A percentile compares a stretch with the other conserved stretches of the same genome.
These are phyloP conservation scores for Rhinogobio ventralis DNA, from an alignment of 2,797 vertebrate species.

Conservation along the genomic window DNA sequence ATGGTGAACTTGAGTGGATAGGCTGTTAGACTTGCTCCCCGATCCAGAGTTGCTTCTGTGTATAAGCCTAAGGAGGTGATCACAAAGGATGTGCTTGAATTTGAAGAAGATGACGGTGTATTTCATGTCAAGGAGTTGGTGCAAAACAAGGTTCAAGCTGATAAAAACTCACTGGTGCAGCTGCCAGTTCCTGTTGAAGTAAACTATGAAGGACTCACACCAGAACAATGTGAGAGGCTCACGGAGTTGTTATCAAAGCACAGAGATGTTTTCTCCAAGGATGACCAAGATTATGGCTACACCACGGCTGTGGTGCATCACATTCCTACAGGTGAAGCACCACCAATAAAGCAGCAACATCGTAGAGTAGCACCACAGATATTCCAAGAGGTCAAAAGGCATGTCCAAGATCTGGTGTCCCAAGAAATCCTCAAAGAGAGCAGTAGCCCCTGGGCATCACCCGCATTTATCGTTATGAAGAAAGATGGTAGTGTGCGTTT, in stretches of 20 bases:
- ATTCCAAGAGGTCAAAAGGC: neutral
- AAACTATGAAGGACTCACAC: conserved; percentile 4
- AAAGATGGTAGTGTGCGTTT: neutral
- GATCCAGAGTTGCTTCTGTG: conserved; percentile 20
- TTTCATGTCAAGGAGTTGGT: conserved; percentile 10
- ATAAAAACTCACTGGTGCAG: neutral
- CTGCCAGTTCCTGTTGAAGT: conserved; percentile 17
- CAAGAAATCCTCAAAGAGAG: neutral
- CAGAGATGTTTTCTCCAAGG: conserved; percentile 24
- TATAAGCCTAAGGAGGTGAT: neutral
- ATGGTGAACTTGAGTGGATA: conserved; percentile 32
- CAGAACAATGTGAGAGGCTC: neutral
- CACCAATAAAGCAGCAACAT: neutral
- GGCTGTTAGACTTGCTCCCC: neutral
- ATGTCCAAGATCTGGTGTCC: neutral
- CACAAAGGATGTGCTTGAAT: conserved; percentile 6
- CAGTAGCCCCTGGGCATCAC: neutral
- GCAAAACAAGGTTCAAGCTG: too few species aligned
- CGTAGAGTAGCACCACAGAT: neutral
- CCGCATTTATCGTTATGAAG: neutral
- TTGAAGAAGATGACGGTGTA: neutral
- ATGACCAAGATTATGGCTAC: conserved; percentile 10
- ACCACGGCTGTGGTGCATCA: neutral
- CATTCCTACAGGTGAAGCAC: neutral
- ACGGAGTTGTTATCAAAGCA: neutral